Conservation (phyloP, 2,113 vertebrate species). For the Corvus moneduloides region DNA sequence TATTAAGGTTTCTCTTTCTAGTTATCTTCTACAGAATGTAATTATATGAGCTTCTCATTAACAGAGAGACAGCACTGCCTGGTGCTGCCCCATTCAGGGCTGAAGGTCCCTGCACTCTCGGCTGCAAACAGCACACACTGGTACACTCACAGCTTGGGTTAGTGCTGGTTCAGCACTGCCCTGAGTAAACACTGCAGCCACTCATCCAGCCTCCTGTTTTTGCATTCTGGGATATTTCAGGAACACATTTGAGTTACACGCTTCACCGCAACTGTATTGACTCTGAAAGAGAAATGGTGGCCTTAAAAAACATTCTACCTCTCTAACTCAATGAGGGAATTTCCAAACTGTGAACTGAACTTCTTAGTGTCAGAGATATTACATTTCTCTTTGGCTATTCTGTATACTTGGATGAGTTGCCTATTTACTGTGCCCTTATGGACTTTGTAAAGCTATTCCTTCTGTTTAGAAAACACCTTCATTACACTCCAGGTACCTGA, state of each 20-base stretch:
- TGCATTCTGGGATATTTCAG: not conserved
- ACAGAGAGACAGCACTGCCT: not conserved
- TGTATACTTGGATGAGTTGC: not conserved
- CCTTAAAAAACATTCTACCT: not conserved
- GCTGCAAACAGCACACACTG: not conserved
- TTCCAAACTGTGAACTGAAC: not conserved
- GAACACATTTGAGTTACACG: not conserved
- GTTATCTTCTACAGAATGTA: not conserved
- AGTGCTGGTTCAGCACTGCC: not conserved
- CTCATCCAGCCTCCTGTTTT: not conserved
- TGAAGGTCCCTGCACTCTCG: not conserved
- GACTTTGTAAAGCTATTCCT: not conserved
- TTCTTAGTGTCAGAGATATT: not conserved
- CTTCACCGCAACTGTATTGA: not conserved
- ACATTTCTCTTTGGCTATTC: not conserved
- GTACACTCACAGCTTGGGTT: accelerated
- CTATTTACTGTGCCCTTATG: not conserved
- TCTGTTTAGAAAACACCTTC: not conserved
- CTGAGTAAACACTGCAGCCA: not conserved
- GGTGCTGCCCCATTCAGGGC: not conserved
- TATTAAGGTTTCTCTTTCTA: not conserved
- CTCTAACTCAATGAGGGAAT: not conserved
- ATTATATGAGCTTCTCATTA: not conserved
- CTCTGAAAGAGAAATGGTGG: not conserved
- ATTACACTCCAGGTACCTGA: not conserved